A percentile compares a stretch with the other conserved stretches of the same genome.
Evolutionary conservation across 2,888 invertebrate species (phyloP).

Genomic region (Stenodera caucasica): DNA sequence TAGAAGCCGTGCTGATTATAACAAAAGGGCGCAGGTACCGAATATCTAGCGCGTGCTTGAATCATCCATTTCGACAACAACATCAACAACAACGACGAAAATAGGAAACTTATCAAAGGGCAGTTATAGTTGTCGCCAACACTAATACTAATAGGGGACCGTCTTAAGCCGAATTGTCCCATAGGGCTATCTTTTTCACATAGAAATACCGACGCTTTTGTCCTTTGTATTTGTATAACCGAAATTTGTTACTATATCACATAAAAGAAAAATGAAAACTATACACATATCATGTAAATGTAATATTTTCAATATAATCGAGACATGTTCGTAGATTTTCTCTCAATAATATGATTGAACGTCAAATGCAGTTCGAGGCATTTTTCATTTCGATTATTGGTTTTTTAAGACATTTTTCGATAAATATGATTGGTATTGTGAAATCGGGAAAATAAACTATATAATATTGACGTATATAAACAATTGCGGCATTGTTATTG

Average conservation of each 20-base stretch:
- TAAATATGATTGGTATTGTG: slow-evolving; percentile 17
- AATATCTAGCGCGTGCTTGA: slow-evolving; percentile 27
- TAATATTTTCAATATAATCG: not conserved
- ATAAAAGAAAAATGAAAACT: too few relatives aligned
- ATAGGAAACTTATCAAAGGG: not conserved
- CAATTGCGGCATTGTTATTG: too few relatives aligned
- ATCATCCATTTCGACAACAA: not conserved
- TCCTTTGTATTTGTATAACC: slow-evolving; percentile 5
- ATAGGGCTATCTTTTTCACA: slow-evolving; percentile 34
- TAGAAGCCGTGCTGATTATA: slow-evolving; percentile 16
- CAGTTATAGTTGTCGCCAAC: slow-evolving; percentile 23
- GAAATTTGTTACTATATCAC: too few relatives aligned
- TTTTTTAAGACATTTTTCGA: slow-evolving; percentile 40
- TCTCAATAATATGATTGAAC: slow-evolving; percentile 37
- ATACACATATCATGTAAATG: too few relatives aligned
- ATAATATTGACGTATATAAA: too few relatives aligned
- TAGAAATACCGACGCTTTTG: slow-evolving; percentile 17
- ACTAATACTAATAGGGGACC: slow-evolving; percentile 29
- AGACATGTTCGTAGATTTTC: not conserved
- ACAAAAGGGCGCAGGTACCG: slow-evolving; percentile 25
- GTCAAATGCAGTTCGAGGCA: slow-evolving; percentile 41
- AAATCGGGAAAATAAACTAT: too few relatives aligned
- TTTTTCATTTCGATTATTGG: slow-evolving; percentile 46
- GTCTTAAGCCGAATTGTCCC: slow-evolving; percentile 34
- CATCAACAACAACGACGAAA: too few relatives aligned